phyloP scores from a whole-genome alignment of 2,113 vertebrate genomes.

The Callithrix jacchus region DNA sequence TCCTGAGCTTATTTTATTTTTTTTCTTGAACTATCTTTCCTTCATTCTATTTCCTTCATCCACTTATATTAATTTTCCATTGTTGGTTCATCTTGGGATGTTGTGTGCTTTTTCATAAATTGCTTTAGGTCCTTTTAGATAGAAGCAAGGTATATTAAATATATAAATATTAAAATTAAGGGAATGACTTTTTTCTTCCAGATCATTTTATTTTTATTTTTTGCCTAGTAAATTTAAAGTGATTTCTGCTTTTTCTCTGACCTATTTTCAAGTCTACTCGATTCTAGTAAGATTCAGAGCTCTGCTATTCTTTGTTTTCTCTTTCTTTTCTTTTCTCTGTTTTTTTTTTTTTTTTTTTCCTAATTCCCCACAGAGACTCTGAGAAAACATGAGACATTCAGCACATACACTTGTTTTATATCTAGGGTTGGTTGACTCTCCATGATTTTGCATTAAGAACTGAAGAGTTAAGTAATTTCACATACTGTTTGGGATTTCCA shows the following conservation, averaged over 20 bases:
- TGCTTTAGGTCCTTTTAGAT: background rate
- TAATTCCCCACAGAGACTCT: background rate
- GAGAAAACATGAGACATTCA: background rate
- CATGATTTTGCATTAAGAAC: background rate
- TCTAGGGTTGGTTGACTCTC: background rate
- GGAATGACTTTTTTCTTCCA: background rate
- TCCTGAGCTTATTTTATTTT: background rate
- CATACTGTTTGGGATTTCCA: background rate
- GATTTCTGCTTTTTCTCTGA: slow-evolving; percentile 47
- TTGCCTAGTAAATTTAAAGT: slow-evolving; percentile 44
- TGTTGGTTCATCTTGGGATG: background rate
- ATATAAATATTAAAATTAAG: slow-evolving; percentile 27
- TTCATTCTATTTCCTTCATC: background rate
- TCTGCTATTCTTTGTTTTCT: background rate
- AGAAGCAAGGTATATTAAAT: background rate
- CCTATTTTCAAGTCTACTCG: slow-evolving; percentile 45
- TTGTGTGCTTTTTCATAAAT: background rate
- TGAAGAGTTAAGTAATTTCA: background rate
- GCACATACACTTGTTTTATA: background rate
- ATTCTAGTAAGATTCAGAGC: background rate
- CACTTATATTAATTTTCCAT: background rate
- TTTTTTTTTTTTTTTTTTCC: background rate
- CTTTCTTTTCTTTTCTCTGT: background rate
- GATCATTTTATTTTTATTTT: slow-evolving; percentile 54
- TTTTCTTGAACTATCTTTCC: background rate